A percentile compares a stretch with the other conserved stretches of the same genome.
Evolutionary conservation across 2,113 vertebrate species (phyloP).

Genomic region (Spheniscus mendiculus): DNA sequence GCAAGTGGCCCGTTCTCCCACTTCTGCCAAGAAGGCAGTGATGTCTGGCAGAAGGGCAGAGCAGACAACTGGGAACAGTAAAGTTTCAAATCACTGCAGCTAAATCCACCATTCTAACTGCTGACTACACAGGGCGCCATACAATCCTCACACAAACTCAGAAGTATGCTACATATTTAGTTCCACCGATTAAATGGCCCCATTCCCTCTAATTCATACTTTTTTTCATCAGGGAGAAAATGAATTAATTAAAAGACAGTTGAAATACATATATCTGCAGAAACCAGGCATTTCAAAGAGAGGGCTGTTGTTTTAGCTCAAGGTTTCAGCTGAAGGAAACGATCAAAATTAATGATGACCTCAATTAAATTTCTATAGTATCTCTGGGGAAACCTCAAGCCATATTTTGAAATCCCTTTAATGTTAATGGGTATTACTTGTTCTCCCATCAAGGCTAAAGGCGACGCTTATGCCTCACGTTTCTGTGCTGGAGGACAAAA

Average conservation of each 20-base stretch:
- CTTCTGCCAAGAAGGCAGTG: not conserved
- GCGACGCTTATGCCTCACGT: not conserved
- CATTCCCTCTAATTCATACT: not conserved
- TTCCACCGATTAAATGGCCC: not conserved
- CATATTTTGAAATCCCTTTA: slow-evolving; percentile 27
- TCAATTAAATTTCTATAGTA: slow-evolving; percentile 3
- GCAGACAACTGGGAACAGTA: not conserved
- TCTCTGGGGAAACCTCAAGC: slow-evolving; percentile 13
- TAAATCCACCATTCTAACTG: not conserved
- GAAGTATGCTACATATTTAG: not conserved
- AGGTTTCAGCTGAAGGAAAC: not conserved
- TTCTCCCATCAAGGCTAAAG: not conserved
- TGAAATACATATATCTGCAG: not conserved
- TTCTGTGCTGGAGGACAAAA: not conserved
- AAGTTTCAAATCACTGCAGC: not conserved
- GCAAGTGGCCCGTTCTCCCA: not conserved
- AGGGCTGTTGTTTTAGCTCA: not conserved
- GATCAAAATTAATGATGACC: slow-evolving; percentile 12
- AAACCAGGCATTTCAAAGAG: not conserved
- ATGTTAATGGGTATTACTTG: slow-evolving; percentile 3
- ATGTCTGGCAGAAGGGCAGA: not conserved
- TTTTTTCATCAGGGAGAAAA: not conserved
- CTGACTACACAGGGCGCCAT: not conserved
- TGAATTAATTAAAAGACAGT: not conserved
- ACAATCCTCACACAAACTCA: not conserved